Base-by-base conservation (phyloP, 2,888 invertebrate species). In the Pemphredon lugubris region DNA sequence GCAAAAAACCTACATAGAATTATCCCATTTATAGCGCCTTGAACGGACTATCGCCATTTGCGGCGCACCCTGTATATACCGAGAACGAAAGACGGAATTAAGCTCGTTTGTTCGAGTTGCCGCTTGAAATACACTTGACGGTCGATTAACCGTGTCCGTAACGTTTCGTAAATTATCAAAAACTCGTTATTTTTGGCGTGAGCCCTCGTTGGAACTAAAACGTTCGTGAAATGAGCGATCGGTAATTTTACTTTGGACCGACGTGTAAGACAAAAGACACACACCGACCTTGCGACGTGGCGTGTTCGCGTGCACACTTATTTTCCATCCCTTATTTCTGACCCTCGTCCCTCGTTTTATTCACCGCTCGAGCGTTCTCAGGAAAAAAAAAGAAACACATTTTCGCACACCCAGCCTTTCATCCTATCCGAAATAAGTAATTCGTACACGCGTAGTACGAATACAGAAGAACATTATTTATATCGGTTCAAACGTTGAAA, bases 291-390 rank as follows among this genome's bases (percentile, higher is more conserved):
- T 30, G 21, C n/a, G 48, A 30, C 44, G 61, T 57, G 32, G 23
- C 72, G 61, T 63, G 64, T 48, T 70, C 66, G 65, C 69, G 66
- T 73, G 73, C 65, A 20, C 51, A 70, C 48, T 53, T 61, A 13
- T 47, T 55, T 50, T 61, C 39, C 39, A 9, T 21, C 40, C 40
- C 14, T 32, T 44, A 32, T 54, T 32, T n/a, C 23, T 7, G 32
- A 18, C 9, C 32, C 32, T 13, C 34, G 21, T 34, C 5, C 26
- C n/a, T 20, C 32, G 11, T 58, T 47, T 26, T 40, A 39, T 48
- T 42, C 13, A 34, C 4, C 34, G n/a, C 34, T 11, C 34, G 34
- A 34, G 9, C 34, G 1, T n/a, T 11, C 4, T 34, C n/a, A 6
- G 30, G 9, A 9, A 9, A 30, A 30, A 9, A 9, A n/a, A n/a